Evolutionary conservation across 1,140 invertebrate genomes (phyloP).

Genomic region (Cyrtorhinus lividipennis): DNA sequence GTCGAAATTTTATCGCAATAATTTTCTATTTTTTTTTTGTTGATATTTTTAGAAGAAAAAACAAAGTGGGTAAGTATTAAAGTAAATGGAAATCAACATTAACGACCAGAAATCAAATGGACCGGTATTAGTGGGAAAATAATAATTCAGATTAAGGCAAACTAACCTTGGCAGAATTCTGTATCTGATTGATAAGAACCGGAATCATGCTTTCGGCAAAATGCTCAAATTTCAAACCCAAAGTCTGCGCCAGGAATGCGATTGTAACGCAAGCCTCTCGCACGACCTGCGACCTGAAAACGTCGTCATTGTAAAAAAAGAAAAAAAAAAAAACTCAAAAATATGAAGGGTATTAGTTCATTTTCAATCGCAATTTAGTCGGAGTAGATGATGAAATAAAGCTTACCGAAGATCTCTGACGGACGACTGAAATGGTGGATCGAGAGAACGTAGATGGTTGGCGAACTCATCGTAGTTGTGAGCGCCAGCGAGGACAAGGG

Average conservation of each 20-base stretch:
- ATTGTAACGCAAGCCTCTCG: conserved; percentile 90
- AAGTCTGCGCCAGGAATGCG: conserved; percentile 71
- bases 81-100: no score
- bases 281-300: conserved; percentile 55
- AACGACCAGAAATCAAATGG: no score
- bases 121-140: no score
- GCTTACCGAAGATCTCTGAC: conserved; percentile 73
- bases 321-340: no score
- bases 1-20: no score
- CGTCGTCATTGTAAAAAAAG: no score
- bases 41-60: no score
- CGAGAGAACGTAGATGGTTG: conserved; percentile 59
- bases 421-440: conserved; percentile 63
- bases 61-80: no score
- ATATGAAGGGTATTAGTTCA: no score
- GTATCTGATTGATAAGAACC: conserved; percentile 77
- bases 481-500: conserved; percentile 64
- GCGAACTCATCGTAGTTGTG: conserved; percentile 69
- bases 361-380: no score
- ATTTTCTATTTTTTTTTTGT: no score
- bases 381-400: no score
- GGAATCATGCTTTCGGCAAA: conserved; percentile 70
- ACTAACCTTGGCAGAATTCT: conserved; percentile 83
- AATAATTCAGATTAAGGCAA: not conserved
- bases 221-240: conserved; percentile 70